Conservation (phyloP, 2,888 invertebrate genomes). For the Pardosa pseudoannulata region DNA sequence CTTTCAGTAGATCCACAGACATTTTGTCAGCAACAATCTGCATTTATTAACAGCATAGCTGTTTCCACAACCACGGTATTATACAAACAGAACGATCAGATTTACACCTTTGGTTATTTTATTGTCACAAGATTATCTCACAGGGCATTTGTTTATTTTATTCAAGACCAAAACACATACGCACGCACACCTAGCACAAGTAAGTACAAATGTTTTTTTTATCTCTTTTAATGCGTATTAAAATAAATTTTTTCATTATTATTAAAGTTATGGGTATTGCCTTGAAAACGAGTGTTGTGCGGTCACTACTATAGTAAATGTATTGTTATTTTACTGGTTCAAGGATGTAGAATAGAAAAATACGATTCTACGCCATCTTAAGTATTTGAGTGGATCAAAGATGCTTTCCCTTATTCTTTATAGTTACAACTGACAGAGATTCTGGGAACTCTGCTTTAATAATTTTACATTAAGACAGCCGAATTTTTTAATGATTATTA, state of each 20-base stretch:
- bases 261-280: constrained; percentile 33
- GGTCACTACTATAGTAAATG: constrained; percentile 3
- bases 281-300: constrained; percentile 44
- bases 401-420: background rate
- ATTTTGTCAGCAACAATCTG: background rate
- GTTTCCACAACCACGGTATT: background rate
- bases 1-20: background rate
- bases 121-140: background rate
- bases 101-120: background rate
- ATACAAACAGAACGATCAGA: background rate
- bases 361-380: background rate
- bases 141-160: background rate
- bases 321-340: background rate
- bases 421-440: no score
- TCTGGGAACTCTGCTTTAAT: no score
- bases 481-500: no score
- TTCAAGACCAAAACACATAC: background rate
- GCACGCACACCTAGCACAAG: background rate
- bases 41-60: background rate
- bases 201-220: background rate
- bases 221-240: background rate
- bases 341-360: constrained; percentile 11
- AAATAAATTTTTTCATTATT: constrained; percentile 29
- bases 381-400: background rate
- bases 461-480: no score